Evolutionary conservation across 2,888 invertebrate species (phyloP).

Genomic region (Timema cristinae): DNA sequence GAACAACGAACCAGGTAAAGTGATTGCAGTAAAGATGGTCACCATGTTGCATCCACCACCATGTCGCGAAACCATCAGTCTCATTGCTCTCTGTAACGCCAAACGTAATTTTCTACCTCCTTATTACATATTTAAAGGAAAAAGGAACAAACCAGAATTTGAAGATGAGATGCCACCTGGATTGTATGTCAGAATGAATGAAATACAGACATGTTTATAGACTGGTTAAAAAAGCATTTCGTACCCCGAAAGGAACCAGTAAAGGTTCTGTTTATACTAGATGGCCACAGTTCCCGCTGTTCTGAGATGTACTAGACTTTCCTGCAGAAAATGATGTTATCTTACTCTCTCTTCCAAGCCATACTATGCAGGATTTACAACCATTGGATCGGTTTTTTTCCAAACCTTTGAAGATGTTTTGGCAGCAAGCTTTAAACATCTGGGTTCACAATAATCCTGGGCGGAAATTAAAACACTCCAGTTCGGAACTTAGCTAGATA

Average conservation of each 20-base stretch:
- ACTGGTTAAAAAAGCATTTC: conserved; percentile 36
- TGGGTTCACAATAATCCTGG: conserved; percentile 31
- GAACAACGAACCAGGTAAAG: conserved; percentile 30
- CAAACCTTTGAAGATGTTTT: conserved; percentile 36
- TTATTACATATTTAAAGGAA: conserved; percentile 29
- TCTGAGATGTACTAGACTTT: conserved; percentile 34
- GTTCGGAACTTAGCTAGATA: conserved; percentile 28
- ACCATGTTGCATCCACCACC: not conserved
- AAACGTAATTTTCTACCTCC: conserved; percentile 32
- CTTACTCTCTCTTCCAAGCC: conserved; percentile 35
- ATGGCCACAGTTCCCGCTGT: conserved; percentile 37
- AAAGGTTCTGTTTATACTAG: conserved; percentile 35
- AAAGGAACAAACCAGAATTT: conserved; percentile 36
- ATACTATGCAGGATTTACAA: conserved; percentile 37
- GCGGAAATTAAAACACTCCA: conserved; percentile 29
- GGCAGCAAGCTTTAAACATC: conserved; percentile 28
- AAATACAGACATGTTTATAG: conserved; percentile 32
- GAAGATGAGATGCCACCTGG: conserved; percentile 32
- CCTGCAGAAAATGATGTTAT: conserved; percentile 35
- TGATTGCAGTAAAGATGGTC: not conserved
- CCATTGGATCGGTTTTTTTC: conserved; percentile 37
- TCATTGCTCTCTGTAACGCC: conserved; percentile 31
- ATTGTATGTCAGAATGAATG: conserved; percentile 29
- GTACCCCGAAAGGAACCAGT: conserved; percentile 34
- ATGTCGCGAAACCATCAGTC: not conserved